Conservation (phyloP, 2,113 vertebrate genomes). For the Prionailurus viverrinus region DNA sequence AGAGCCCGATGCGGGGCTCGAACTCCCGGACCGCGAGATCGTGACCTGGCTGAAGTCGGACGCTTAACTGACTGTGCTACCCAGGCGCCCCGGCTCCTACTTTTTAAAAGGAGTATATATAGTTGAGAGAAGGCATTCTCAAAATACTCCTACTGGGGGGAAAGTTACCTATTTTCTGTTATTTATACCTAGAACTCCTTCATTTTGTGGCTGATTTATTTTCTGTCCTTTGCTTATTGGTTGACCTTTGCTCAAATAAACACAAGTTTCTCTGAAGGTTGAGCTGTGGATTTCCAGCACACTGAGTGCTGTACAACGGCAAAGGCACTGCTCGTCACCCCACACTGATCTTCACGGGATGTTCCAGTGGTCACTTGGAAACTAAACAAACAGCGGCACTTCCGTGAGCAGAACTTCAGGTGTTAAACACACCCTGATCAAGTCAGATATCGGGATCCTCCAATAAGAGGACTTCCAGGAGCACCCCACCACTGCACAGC, state of each 20-base stretch:
- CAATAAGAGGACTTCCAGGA: not conserved
- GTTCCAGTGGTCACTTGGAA: conserved; percentile 54
- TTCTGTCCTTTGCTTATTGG: conserved; percentile 46
- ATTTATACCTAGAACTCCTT: conserved; percentile 43
- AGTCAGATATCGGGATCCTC: not conserved
- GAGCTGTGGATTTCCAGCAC: conserved; percentile 18
- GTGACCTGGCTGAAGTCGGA: too few species aligned
- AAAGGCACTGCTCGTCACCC: conserved; percentile 16
- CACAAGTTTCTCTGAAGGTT: not conserved
- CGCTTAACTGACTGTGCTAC: too few species aligned
- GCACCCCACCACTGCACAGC: not conserved
- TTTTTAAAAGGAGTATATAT: not conserved
- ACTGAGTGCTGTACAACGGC: not conserved
- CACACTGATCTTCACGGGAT: conserved; percentile 40
- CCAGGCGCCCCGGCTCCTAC: not conserved
- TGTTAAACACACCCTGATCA: not conserved
- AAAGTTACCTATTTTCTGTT: conserved; percentile 9
- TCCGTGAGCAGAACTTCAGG: conserved; percentile 36
- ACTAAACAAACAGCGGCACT: conserved; percentile 50
- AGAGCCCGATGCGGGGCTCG: too few species aligned
- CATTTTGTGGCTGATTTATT: conserved; percentile 57
- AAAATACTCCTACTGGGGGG: conserved; percentile 24
- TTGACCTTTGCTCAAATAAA: conserved; percentile 68
- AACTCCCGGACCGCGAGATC: too few species aligned
- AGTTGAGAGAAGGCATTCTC: conserved; percentile 8